Base-by-base conservation (phyloP, 2,797 vertebrate species). In the Calcarius lapponicus region DNA sequence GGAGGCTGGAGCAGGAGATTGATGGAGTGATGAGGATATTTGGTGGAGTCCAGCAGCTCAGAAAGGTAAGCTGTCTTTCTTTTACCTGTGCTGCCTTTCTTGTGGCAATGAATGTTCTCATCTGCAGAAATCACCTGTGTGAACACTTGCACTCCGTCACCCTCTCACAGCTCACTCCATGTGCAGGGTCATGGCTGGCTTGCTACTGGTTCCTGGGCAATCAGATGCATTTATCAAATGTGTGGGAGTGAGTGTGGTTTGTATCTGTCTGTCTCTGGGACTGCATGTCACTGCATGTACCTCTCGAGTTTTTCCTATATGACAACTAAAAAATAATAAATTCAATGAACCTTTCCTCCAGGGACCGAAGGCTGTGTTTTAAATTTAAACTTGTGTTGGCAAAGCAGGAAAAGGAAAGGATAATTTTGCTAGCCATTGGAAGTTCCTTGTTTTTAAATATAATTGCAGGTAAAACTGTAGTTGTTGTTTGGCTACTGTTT, bases 21-120 rank as follows among this genome's bases (percentile, higher is more conserved):
- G 99, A 99, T 85, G 99, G 99, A 74, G 99, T 99, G 93, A 98
- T 99, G 97, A 98, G 98, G 93, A 99, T 99, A 96, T 99, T 99
- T 97, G 99, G 99, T 54, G 99, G 99, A 42, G 98, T 98, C 91
- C 98, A 99, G 96, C 99, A 99, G 97, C 99, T 99, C 97, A 98
- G 98, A 97, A 98, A 97, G 98, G 99, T 99, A 98, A 99, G 99
- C 85, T 61, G 40, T 71, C 53, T 32, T 80, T 93, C 51, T 36
- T 57, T 83, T 82, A 60, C 73, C 62, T 92, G 65, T 85, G 64
- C 86, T 86, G 76, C 60, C 70, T 92, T 89, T 69, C 80, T 61
- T 20, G 42, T 89, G 88, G 78, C 85, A 22, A 70, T 80, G 71
- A 86, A 43, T 58, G 82, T 53, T 79, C 79, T 78, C 92, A 79